Base-by-base conservation (phyloP, 2,113 vertebrate genomes). In the Strix uralensis region DNA sequence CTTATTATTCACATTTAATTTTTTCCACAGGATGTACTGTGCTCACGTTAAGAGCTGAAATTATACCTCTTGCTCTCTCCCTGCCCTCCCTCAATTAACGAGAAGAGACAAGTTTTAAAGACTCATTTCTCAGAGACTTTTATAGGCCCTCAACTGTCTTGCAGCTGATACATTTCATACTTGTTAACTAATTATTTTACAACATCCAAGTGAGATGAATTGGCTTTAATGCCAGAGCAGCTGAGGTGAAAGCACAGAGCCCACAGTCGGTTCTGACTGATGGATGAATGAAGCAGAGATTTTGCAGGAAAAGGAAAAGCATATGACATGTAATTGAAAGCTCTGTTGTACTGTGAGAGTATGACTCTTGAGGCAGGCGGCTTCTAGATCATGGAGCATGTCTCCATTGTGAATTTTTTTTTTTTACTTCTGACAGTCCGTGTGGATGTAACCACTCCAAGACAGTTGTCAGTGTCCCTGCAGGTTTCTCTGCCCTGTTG, bases 181-280 rank as follows among this genome's bases (percentile, higher is more conserved):
- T 36, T 22, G 30, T 36, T 44, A 55, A 63, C 20, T 87, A 69
- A 30, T 27, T 36, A 7, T 71, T 61, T 83, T 77, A 73, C 36
- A 88, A 49, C 34, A 65, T 38, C 29, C 16, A 7, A 22, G 14
- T 2, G 20, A 61, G 51, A 38, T 20, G 10, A 70, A 36, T 4
- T 13, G 34, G 15, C 21, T 32, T 51, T 19, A 27, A 13, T 7
- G 32, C 59, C 42, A 61, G 73, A 77, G 80, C 34, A 62, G 51
- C 25, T 70, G 54, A 26, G 0, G 9, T 18, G 58, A 49, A 65
- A 88, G 22, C 67, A 40, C 66, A 70, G 61, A 77, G 30, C 19
- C 15, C 47, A 29, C 7, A 26, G 27, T 13, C 0, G 0, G 36
- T 21, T 34, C 58, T 27, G 30, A 32, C n/a, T 2, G n/a, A 49